Evolutionary conservation across 2,113 vertebrate species (phyloP).

Genomic region (Lamprotornis superbus): DNA sequence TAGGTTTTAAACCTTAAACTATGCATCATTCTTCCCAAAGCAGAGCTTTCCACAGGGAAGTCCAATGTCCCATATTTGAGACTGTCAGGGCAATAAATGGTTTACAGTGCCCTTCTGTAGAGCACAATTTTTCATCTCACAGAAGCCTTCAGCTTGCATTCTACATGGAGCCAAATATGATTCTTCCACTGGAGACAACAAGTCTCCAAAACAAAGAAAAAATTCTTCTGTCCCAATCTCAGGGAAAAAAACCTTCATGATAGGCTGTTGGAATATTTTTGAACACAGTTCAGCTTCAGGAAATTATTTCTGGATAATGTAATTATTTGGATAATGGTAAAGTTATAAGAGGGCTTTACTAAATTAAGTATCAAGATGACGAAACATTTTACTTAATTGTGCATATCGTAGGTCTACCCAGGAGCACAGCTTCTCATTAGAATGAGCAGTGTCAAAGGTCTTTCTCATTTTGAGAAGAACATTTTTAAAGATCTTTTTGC

Average conservation of each 20-base stretch:
- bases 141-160: not conserved
- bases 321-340: slow-evolving; percentile 5
- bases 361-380: not conserved
- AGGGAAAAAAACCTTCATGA: not conserved
- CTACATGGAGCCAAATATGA: not conserved
- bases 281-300: not conserved
- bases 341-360: not conserved
- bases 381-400: not conserved
- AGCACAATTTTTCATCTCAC: not conserved
- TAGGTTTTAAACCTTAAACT: not conserved
- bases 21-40: not conserved
- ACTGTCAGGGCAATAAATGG: not conserved
- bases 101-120: not conserved
- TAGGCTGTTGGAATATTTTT: not conserved
- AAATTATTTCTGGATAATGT: not conserved
- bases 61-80: not conserved
- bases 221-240: not conserved
- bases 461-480: not conserved
- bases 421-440: not conserved
- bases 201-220: not conserved
- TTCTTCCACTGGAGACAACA: not conserved
- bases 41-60: not conserved
- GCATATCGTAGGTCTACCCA: not conserved
- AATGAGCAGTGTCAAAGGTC: not conserved
- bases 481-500: not conserved